A percentile compares a stretch with the other conserved stretches of the same genome.
phyloP scores from a whole-genome alignment of 2,113 vertebrate genomes.

The Pluvianellus socialis region DNA sequence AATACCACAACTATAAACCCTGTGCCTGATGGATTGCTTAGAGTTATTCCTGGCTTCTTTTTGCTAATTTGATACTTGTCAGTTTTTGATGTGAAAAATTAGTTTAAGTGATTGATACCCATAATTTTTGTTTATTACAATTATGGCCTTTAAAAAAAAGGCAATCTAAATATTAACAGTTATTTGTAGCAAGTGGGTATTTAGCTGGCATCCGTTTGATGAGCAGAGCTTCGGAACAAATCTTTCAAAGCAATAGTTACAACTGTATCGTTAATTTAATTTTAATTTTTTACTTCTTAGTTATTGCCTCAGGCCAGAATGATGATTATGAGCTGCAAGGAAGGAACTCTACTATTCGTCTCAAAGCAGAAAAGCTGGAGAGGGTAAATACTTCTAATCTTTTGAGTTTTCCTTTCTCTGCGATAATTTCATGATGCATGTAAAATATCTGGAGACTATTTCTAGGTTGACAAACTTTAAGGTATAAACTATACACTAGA shows the following conservation, averaged over 20 bases:
- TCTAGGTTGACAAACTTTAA: neutral
- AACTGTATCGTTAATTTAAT: slow-evolving; percentile 45
- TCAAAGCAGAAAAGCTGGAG: slow-evolving; percentile 84
- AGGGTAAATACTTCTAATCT: slow-evolving; percentile 76
- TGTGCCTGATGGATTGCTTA: neutral
- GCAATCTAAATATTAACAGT: slow-evolving; percentile 20
- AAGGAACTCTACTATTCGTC: slow-evolving; percentile 67
- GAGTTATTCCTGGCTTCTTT: neutral
- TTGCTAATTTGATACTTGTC: neutral
- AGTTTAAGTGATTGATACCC: neutral
- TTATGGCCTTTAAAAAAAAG: neutral
- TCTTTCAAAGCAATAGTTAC: slow-evolving; percentile 48
- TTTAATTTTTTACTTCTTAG: slow-evolving; percentile 59
- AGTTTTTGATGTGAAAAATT: neutral
- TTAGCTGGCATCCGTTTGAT: slow-evolving; percentile 55
- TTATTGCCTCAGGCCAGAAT: slow-evolving; percentile 45
- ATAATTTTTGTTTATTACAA: neutral
- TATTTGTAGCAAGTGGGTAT: slow-evolving; percentile 24
- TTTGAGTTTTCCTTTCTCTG: neutral
- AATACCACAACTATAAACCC: neutral
- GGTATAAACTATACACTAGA: neutral
- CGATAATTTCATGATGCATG: neutral
- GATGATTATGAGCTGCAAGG: slow-evolving; percentile 50
- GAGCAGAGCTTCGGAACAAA: slow-evolving; percentile 38
- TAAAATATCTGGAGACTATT: neutral